Conservation (phyloP, 2,888 invertebrate species). For the Xanthorhoe spadicearia region DNA sequence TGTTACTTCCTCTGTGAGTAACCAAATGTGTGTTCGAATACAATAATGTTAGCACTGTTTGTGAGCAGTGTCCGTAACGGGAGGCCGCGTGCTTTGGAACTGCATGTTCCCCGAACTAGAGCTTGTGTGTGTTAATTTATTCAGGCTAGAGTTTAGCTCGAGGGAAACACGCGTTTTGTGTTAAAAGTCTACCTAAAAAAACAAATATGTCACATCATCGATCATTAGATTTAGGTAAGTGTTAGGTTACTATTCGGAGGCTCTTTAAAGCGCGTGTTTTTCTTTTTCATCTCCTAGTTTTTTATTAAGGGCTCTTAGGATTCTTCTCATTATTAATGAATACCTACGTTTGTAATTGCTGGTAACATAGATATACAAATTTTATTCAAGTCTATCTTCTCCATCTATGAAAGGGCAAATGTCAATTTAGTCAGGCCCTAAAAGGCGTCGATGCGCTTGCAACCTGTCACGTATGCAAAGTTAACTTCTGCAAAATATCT, state of each 20-base stretch:
- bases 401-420: slow-evolving; percentile 25
- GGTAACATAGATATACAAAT: neutral
- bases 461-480: too few species aligned
- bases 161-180: neutral
- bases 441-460: too few species aligned
- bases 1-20: slow-evolving; percentile 53
- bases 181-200: slow-evolving; percentile 11
- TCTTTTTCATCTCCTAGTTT: neutral
- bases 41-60: slow-evolving; percentile 25
- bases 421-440: slow-evolving; percentile 3
- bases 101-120: slow-evolving; percentile 23
- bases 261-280: neutral
- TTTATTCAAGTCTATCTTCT: neutral
- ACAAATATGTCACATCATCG: slow-evolving; percentile 24
- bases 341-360: neutral
- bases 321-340: too few species aligned
- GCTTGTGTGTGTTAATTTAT: slow-evolving; percentile 11
- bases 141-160: neutral
- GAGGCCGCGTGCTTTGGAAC: slow-evolving; percentile 35
- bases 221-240: slow-evolving; percentile 29
- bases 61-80: slow-evolving; percentile 36
- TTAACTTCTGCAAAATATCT: too few species aligned
- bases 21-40: slow-evolving; percentile 30
- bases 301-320: neutral
- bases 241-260: neutral